These are phyloP conservation scores for Zingel zingel DNA, from an alignment of 2,113 vertebrate genomes.

Conservation along the genomic window DNA sequence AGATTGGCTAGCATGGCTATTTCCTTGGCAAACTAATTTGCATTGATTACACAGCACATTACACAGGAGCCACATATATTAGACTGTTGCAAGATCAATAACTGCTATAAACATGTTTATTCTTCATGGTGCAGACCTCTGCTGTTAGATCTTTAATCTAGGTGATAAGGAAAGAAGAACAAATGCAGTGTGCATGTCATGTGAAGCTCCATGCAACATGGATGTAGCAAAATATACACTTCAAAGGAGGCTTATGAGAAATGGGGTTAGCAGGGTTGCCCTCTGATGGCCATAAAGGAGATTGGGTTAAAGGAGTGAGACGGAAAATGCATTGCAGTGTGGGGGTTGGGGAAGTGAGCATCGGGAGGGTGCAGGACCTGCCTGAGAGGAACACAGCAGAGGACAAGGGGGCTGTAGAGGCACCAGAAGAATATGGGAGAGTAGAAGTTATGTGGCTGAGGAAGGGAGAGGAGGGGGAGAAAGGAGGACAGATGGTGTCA, in stretches of 20 bases:
- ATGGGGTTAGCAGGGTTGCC: conserved; percentile 26
- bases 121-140: neutral
- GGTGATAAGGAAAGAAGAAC: neutral
- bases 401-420: conserved; percentile 50
- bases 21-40: conserved; percentile 43
- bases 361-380: conserved; percentile 60
- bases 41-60: conserved; percentile 42
- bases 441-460: conserved; percentile 76
- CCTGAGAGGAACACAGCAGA: conserved; percentile 70
- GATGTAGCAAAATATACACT: conserved; percentile 59
- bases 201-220: conserved; percentile 27
- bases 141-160: neutral
- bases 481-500: conserved; percentile 73
- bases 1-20: conserved; percentile 9
- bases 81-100: conserved; percentile 16
- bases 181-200: conserved; percentile 12
- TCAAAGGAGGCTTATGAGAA: conserved; percentile 51
- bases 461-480: conserved; percentile 58
- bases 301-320: conserved; percentile 33
- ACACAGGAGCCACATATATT: conserved; percentile 16
- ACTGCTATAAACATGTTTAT: neutral
- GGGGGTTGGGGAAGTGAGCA: neutral
- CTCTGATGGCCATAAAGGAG: conserved; percentile 27
- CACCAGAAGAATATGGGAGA: conserved; percentile 72
- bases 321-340: conserved; percentile 23